Evolutionary conservation across 2,888 invertebrate genomes (phyloP), one percentile per base, ranked within the genome.

Genomic region (Chironomus riparius): DNA sequence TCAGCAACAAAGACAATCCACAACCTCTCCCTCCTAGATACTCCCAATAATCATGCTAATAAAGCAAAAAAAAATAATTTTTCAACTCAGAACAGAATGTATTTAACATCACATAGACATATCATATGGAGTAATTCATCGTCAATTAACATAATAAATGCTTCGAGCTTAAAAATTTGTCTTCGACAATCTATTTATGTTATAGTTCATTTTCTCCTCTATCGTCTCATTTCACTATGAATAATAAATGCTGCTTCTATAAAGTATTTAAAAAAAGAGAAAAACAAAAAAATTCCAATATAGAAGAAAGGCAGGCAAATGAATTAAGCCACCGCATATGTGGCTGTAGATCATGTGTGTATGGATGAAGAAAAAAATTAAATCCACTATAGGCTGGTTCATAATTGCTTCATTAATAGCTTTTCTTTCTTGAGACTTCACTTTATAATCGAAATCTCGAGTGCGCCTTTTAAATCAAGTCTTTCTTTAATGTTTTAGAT

Each of bases 41-140:
- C 1, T 10, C 38, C 10, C 38, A 2, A 7, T 2, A 38, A 38
- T 38, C 38, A 10, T 10, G 38, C 38, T 38, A 38, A 38, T 38
- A 38, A 10, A 4, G 2, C 10, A 38, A 1, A 10, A 38, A 38
- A 38, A 38, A 38, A 10, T 5, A 28, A 28, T 28, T 28, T 10
- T 10, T 38, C 10, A 7, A 38, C 38, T 38, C 38, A 38, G 38
- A 38, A 38, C 2, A 56, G 18, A 15, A 56, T 15, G 15, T 56
- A 72, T 72, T 72, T 72, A 72, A 72, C 72, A 15, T 56, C 2
- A 10, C 38, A 38, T 10, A 38, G 38, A 38, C 56, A 72, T 56
- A 72, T 72, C 68, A 74, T 74, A 68, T 74, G 68, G 74, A 62
- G 56, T 22, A 74, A 68, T 74, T 74, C 74, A 74, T 74, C 74